A percentile compares a stretch with the other conserved stretches of the same genome.
These are phyloP conservation scores for Eurosta solidaginis DNA, from an alignment of 1,140 invertebrate species.

Conservation along the genomic window DNA sequence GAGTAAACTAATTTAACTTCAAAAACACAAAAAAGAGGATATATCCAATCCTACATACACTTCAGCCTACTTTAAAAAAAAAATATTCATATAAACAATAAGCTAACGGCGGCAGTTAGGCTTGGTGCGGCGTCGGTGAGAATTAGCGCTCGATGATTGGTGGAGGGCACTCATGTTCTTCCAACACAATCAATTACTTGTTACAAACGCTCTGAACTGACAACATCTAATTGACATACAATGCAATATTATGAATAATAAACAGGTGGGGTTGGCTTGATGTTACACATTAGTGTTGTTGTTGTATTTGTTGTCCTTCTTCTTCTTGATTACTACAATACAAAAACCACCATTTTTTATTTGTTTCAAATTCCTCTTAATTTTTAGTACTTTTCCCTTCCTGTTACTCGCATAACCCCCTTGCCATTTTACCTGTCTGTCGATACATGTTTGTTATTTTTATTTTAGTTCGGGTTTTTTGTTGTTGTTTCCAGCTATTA, in stretches of 20 bases:
- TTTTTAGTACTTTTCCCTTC: no score
- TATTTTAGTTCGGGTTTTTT: not conserved
- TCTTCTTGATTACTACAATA: not conserved
- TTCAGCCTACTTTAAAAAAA: not conserved
- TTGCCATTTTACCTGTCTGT: not conserved
- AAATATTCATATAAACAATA: no score
- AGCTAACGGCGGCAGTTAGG: no score
- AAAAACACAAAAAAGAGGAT: not conserved
- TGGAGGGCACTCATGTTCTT: not conserved
- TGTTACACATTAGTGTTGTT: no score
- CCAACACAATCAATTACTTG: slow-evolving; percentile 10
- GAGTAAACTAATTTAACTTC: slow-evolving; percentile 9
- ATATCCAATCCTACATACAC: not conserved
- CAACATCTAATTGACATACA: slow-evolving; percentile 12
- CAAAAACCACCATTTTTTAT: no score
- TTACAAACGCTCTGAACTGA: not conserved
- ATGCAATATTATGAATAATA: slow-evolving; percentile 13
- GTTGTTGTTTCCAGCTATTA: not conserved
- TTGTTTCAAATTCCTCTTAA: no score
- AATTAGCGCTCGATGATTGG: not conserved
- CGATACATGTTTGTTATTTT: not conserved
- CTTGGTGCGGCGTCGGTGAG: not conserved
- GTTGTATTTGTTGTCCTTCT: not conserved
- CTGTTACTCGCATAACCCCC: no score
- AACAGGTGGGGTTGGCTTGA: not conserved